Base-by-base conservation (phyloP, 2,888 invertebrate genomes). In the Leptinotarsa tumamoca region DNA sequence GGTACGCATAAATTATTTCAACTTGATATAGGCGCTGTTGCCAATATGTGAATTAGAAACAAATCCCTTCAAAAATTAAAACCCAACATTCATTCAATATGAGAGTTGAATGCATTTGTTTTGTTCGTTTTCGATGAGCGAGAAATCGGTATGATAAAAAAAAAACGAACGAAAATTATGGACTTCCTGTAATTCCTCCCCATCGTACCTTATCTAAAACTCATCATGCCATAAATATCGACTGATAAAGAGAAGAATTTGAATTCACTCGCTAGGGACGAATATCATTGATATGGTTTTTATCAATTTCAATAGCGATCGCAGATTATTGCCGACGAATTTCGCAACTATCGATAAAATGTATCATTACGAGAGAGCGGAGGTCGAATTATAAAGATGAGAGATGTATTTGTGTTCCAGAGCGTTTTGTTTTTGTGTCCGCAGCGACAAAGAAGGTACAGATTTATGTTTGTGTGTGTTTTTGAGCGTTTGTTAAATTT, bases 391-490 rank as follows among this genome's bases (percentile, higher is more conserved):
- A 49, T 72, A 54, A 56, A 67, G 69, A 69, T 66, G 68, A 58
- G 66, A 73, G 49, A 78, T 78, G 78, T 78, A 74, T 69, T 70
- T 74, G 63, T 50, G 69, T 23, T 75, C 71, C 71, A 72, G 74
- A 63, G 50, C 72, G 69, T 74, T 75, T 15, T 77, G 75, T 73
- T 71, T 72, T 67, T 50, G 67, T 72, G 68, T 71, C 43, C 17
- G 71, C 52, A 69, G 63, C 33, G 63, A 52, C 15, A 54, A 70
- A 63, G 66, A 67, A 78, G 71, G 73, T 74, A 70, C 51, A n/a
- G 18, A 54, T 67, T 23, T 72, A 18, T 15, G 14, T 21, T 18
- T 58, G 21, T 63, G 63, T 63, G n/a, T 17, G 15, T 63, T 63
- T 27, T 17, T 43, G 17, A 61, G 23, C 7, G 43, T 7, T 43